These are phyloP conservation scores for Aspiorhynchus laticeps DNA, from an alignment of 2,113 vertebrate genomes.

Conservation along the genomic window DNA sequence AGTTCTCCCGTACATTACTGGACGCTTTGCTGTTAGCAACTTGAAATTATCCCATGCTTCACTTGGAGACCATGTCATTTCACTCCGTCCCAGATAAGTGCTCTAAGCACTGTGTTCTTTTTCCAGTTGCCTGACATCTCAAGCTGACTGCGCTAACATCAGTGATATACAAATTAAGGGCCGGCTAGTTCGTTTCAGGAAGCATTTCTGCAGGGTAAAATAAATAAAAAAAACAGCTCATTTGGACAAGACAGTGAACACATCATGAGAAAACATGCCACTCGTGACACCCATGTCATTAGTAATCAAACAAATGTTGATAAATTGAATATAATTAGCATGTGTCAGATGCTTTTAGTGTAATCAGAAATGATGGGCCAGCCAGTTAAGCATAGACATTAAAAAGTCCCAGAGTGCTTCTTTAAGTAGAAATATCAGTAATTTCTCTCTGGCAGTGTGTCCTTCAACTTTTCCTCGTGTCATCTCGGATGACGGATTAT, in stretches of 20 bases:
- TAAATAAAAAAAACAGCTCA: conserved; percentile 49
- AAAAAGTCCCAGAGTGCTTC: conserved; percentile 49
- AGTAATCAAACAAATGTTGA: conserved; percentile 77
- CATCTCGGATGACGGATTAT: conserved; percentile 27
- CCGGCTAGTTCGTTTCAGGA: conserved; percentile 49
- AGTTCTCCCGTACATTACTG: conserved; percentile 21
- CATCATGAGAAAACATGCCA: conserved; percentile 62
- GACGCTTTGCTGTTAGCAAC: conserved; percentile 26
- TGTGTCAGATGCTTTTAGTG: conserved; percentile 69
- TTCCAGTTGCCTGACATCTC: conserved; percentile 41
- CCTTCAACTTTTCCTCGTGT: conserved; percentile 20
- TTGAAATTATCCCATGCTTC: conserved; percentile 46
- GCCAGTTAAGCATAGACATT: conserved; percentile 73
- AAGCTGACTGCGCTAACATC: conserved; percentile 22
- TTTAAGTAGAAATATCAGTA: conserved; percentile 54
- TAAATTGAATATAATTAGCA: conserved; percentile 80
- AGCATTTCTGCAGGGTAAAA: conserved; percentile 50
- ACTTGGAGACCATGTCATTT: conserved; percentile 25
- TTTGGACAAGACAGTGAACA: conserved; percentile 56
- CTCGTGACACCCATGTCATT: conserved; percentile 76
- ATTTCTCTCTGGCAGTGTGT: conserved; percentile 41
- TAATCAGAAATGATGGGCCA: conserved; percentile 82
- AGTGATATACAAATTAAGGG: conserved; percentile 44
- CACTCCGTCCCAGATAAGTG: conserved; percentile 30
- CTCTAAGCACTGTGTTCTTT: conserved; percentile 38